Conservation (phyloP, 2,797 vertebrate species). For the Sardinella longiceps region DNA sequence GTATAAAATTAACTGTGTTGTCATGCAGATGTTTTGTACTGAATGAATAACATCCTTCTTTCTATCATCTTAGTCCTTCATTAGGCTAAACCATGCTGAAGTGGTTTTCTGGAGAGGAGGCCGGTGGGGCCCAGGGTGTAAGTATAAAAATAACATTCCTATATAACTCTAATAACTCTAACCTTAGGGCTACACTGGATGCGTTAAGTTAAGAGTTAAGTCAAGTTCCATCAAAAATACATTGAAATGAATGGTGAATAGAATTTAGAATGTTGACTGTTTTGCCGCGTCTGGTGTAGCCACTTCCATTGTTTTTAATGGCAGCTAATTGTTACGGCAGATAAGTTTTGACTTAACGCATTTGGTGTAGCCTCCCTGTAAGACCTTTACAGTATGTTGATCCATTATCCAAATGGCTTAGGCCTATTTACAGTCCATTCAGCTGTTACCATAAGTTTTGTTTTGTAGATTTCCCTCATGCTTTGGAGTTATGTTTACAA, state of each 20-base stretch:
- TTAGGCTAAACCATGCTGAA: constrained; percentile 81
- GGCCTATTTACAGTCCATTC: neutral
- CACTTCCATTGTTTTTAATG: too few relatives aligned
- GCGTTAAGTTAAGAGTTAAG: too few relatives aligned
- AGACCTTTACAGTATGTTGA: too few relatives aligned
- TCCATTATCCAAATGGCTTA: too few relatives aligned
- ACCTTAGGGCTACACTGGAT: too few relatives aligned
- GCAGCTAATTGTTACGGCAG: too few relatives aligned
- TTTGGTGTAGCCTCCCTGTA: too few relatives aligned
- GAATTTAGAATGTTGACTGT: too few relatives aligned
- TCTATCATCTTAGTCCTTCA: neutral
- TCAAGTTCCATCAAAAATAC: too few relatives aligned
- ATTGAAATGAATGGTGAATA: too few relatives aligned
- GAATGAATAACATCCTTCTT: neutral
- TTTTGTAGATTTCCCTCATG: neutral
- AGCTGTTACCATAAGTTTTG: neutral
- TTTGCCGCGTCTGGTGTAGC: too few relatives aligned
- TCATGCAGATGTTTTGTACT: neutral
- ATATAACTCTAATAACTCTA: neutral
- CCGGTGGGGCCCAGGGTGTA: constrained; percentile 73
- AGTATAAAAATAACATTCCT: constrained; percentile 63
- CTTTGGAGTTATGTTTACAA: neutral
- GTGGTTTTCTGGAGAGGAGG: constrained; percentile 85
- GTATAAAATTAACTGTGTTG: neutral
- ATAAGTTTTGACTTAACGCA: too few relatives aligned